Base-by-base conservation (phyloP, 2,888 invertebrate genomes). In the Lycaena phlaeas region DNA sequence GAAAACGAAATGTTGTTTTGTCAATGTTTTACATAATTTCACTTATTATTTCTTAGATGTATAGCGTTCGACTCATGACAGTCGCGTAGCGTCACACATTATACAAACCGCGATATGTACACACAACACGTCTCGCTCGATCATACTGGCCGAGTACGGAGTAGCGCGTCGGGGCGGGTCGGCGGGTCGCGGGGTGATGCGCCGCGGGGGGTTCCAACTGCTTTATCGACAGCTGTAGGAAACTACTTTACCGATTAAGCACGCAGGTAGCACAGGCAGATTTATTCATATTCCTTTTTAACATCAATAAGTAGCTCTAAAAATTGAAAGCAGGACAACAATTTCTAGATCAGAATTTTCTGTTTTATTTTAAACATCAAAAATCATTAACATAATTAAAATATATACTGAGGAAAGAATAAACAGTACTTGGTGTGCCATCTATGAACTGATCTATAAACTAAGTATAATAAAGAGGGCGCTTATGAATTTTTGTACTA, bases 1-100 rank as follows among this genome's bases (percentile, higher is more conserved):
- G 85, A 51, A 87, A 88, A 46, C 89, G 89, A 53, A 45, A 45
- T 48, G 48, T 49, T 48, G 40, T 48, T 48, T 42, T 49, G 46
- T 43, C 44, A 90, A 90, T 66, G 90, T 72, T 66, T 81, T 74
- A 77, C 84, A 82, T 82, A 73, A 81, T 82, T 79, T 79, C 78
- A 81, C 79, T 78, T 71, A 79, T 74, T 72, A 68, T 57, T 68
- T 65, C 58, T 68, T 61, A 62, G 64, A 65, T 69, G 68, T 68
- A 56, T 48, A 50, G 61, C 59, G 68, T 69, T 69, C 68, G 71
- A 64, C 59, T 74, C 72, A 76, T 76, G 64, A 73, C 65, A 67
- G 54, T 54, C 67, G 71, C 74, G 76, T 64, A 64, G 71, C 69
- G 68, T 70, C 64, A 65, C 64, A 66, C 77, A 70, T 74, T 59